Base-by-base conservation (phyloP, 2,888 invertebrate genomes). In the Acleris laterana region DNA sequence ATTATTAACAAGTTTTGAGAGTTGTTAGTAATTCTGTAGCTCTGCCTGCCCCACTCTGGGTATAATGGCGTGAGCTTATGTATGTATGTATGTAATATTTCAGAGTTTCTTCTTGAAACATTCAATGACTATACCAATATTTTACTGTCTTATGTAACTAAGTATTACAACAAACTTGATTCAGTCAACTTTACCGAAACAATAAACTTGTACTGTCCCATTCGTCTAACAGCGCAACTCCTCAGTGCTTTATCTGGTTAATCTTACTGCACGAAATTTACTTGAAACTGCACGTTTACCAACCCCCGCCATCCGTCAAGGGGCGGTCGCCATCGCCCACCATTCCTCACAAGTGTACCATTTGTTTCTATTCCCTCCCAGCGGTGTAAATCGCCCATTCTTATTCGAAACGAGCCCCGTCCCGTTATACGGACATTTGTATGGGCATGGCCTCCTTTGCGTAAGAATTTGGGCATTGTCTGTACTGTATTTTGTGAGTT, bases 341-440 rank as follows among this genome's bases (percentile, higher is more conserved):
- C 71, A 73, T 77, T 68, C 68, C 68, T 72, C 71, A 70, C 68
- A 52, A 68, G 62, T 62, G 69, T 38, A 67, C 69, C 76, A 81
- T 82, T 81, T 80, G 78, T 80, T 77, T 75, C 74, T 73, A 75
- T 78, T 76, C 67, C 64, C 71, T 59, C 50, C 61, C 70, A 67
- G 68, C 69, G 70, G 72, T 72, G 73, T 73, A 77, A 77, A 77
- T 74, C 73, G 75, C 67, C 76, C 72, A 79, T 82, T 81, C 75
- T 77, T 77, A 80, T 81, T 81, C 78, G 63, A 63, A 69, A 74
- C 74, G 68, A 71, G 70, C 67, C 67, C 69, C 64, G 73, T 66
- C 65, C 65, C 68, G 68, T 62, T 70, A 63, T 65, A 53, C 63
- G 67, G 62, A 62, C 70, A 67, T 74, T 75, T 72, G 71, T 75